Percentiles rank a stretch among this genome's conserved stretches.
Evolutionary conservation across 23 tunicate species (phyloP).

Genomic region (Halocynthia aurantium): DNA sequence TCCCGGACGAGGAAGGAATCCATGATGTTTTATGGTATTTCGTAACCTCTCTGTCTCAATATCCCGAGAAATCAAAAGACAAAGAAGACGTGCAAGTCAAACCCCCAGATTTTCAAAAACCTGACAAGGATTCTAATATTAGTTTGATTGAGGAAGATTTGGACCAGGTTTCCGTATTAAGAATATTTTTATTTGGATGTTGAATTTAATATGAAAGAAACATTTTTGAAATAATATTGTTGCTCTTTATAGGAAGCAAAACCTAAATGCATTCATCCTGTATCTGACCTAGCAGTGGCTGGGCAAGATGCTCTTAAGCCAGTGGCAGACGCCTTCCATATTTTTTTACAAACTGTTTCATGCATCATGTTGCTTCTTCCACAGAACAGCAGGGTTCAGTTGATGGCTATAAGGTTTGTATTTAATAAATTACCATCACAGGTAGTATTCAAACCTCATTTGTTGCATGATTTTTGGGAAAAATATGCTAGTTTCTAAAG

Average conservation of each 20-base stretch:
- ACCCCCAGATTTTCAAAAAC: too few species aligned
- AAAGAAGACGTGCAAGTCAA: too few species aligned
- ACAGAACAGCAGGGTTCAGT: constrained; percentile 59
- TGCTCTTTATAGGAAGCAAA: constrained; percentile 20
- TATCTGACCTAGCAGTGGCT: constrained; percentile 38
- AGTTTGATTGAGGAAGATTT: too few species aligned
- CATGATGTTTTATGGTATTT: constrained; percentile 66
- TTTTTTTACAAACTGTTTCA: constrained; percentile 56
- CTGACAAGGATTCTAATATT: too few species aligned
- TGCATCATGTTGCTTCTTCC: constrained; percentile 64
- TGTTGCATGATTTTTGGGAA: too few species aligned
- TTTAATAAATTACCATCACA: too few species aligned
- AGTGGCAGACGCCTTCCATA: constrained; percentile 54
- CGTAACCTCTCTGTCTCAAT: constrained; percentile 28
- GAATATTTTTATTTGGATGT: constrained; percentile 13
- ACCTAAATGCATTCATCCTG: constrained; percentile 44
- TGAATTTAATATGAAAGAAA: constrained; percentile 29
- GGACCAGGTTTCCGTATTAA: too few species aligned
- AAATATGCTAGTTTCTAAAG: too few species aligned
- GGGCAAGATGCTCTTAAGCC: constrained; percentile 57
- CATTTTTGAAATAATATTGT: background rate
- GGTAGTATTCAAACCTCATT: too few species aligned
- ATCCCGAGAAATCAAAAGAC: too few species aligned
- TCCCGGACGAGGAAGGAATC: constrained; percentile 30
- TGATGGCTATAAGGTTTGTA: constrained; percentile 53